Percentiles rank a stretch among this genome's conserved stretches.
These are phyloP conservation scores for Motacilla alba DNA, from an alignment of 2,113 vertebrate genomes.

Conservation along the genomic window DNA sequence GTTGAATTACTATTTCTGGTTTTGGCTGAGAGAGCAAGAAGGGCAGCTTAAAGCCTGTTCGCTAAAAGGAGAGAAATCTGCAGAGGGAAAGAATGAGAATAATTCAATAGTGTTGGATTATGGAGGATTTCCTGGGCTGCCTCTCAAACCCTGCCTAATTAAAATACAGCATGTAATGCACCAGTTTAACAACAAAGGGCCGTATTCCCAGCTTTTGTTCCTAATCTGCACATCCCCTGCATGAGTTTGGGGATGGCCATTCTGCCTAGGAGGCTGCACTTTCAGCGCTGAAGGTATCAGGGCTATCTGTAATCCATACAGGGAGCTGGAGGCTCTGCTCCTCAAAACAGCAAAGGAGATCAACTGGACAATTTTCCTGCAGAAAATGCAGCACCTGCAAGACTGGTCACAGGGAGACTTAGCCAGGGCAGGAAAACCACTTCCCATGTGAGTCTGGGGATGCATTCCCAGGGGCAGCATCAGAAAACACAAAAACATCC, in stretches of 20 bases:
- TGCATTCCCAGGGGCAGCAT: not conserved
- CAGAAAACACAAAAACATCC: not conserved
- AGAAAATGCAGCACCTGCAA: not conserved
- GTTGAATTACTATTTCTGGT: not conserved
- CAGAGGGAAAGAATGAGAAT: conserved; percentile 52
- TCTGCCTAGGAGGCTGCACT: not conserved
- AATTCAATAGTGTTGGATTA: conserved; percentile 59
- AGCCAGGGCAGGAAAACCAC: not conserved
- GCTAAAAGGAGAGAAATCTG: conserved; percentile 35
- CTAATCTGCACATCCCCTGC: conserved; percentile 38
- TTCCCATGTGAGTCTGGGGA: not conserved
- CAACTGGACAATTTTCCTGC: not conserved
- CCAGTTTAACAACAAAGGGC: conserved; percentile 46
- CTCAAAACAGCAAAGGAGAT: not conserved
- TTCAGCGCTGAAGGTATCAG: accelerated
- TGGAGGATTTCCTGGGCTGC: conserved; percentile 53
- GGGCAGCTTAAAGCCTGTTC: not conserved
- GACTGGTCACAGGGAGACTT: not conserved
- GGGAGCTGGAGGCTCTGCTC: not conserved
- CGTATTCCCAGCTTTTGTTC: not conserved
- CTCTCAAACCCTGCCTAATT: conserved; percentile 54
- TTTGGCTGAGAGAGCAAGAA: not conserved
- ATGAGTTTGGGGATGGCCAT: not conserved
- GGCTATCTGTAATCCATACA: not conserved
- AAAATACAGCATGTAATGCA: conserved; percentile 59